Base-by-base conservation (phyloP, 2,888 invertebrate genomes). In the Heliconius sara region DNA sequence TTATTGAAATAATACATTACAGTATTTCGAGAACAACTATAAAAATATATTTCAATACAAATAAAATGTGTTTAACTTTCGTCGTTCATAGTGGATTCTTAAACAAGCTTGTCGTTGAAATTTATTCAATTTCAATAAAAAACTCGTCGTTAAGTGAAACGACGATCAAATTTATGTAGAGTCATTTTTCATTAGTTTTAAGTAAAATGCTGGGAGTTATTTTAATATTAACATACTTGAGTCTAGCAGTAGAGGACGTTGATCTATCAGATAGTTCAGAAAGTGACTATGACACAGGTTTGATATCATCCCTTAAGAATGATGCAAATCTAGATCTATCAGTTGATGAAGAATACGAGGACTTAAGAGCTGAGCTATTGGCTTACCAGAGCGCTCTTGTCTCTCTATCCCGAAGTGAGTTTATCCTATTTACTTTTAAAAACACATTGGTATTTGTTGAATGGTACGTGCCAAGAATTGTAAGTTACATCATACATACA, bases 271-370 rank as follows among this genome's bases (percentile, higher is more conserved):
- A 68, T 6, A 43, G 43, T 30, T 83, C 82, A 25, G 85, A 76
- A 3, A 84, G 81, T 65, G 90, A 91, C 74, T 85, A 89, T 4
- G 92, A 88, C 0, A 86, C 85, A 1, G 82, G 83, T 10, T 83
- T 94, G 63, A 84, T 93, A 78, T 70, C 88, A 25, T 80, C 85
- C n/a, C 86, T 94, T 82, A 89, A 86, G 72, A 88, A 91, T 83
- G 91, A 94, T 72, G 90, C 85, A 7, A 93, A 93, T 84, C 85
- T 92, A 81, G 94, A 93, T 84, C 87, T 93, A 47, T 86, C 95
- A n/a, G 85, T 81, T 30, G 95, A 95, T 72, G 92, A 92, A 72
- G 94, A 95, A 81, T 95, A 94, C 81, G 95, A 95, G 79, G 94
- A 95, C 83, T 86, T 95, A 25, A 88, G 93, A 4, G 94, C 94